Evolutionary conservation across 2,113 vertebrate genomes (phyloP).

Genomic region (Apistogramma diplotaenia): DNA sequence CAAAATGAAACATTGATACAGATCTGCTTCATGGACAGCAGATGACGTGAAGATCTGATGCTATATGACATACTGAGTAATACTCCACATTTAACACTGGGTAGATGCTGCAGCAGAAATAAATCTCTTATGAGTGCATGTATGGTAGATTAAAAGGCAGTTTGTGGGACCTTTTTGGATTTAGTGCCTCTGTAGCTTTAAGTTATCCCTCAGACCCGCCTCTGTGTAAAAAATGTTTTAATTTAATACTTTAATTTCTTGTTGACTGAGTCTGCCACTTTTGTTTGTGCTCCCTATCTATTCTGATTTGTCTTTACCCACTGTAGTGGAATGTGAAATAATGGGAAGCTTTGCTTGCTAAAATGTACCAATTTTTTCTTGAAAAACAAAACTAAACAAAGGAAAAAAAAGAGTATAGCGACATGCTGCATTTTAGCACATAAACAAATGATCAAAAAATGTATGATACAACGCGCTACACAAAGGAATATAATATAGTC

Average conservation of each 20-base stretch:
- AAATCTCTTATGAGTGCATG: not conserved
- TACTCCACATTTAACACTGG: not conserved
- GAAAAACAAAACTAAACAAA: not conserved
- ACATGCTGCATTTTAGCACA: not conserved
- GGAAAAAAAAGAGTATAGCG: not conserved
- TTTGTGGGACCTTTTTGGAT: not conserved
- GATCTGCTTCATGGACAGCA: not conserved
- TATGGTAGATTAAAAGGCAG: not conserved
- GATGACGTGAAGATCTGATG: not conserved
- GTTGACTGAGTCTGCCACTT: not conserved
- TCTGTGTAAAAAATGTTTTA: not conserved
- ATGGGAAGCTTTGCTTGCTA: not conserved
- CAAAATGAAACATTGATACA: not conserved
- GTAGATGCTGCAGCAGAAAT: not conserved
- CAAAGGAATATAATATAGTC: not conserved
- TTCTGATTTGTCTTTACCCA: not conserved
- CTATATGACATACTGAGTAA: not conserved
- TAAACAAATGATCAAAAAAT: not conserved
- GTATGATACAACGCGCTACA: not conserved
- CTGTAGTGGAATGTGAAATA: not conserved
- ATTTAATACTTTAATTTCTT: not conserved
- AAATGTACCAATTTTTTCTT: not conserved
- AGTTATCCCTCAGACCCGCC: not conserved
- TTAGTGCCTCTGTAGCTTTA: not conserved
- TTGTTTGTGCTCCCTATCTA: not conserved